Evolutionary conservation across 2,113 vertebrate species (phyloP).

Genomic region (Bungarus multicinctus): DNA sequence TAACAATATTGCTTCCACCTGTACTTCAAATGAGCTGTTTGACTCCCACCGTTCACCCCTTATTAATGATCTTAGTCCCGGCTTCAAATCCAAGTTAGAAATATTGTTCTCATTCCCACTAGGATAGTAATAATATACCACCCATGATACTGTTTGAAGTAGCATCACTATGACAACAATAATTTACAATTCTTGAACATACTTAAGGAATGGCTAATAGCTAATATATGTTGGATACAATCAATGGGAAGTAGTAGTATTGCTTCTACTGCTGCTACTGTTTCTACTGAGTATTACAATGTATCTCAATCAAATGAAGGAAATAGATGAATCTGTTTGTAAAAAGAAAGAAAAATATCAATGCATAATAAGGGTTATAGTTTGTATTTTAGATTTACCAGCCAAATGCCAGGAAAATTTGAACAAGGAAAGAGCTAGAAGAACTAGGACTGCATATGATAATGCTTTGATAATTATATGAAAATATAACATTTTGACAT

Average conservation of each 20-base stretch:
- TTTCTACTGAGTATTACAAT: neutral
- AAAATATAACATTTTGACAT: slow-evolving; percentile 55
- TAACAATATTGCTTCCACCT: neutral
- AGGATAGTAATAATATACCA: neutral
- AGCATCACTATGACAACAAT: neutral
- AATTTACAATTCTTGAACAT: neutral
- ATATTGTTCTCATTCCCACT: neutral
- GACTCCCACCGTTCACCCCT: too few species aligned
- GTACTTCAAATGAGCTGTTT: neutral
- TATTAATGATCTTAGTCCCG: neutral
- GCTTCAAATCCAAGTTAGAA: neutral
- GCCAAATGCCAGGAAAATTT: slow-evolving; percentile 56
- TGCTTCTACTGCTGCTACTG: neutral
- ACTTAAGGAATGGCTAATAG: neutral
- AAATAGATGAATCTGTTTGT: slow-evolving; percentile 48
- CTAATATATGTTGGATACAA: neutral
- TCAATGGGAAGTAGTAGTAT: neutral
- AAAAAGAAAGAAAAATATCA: slow-evolving; percentile 43
- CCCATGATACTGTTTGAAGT: neutral
- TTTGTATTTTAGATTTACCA: slow-evolving; percentile 62
- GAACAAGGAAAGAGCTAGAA: slow-evolving; percentile 68
- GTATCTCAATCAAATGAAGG: slow-evolving; percentile 43
- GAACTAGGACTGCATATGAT: slow-evolving; percentile 67
- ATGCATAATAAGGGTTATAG: slow-evolving; percentile 24
- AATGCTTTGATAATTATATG: slow-evolving; percentile 64